A percentile compares a stretch with the other conserved stretches of the same genome.
Conservation (phyloP, 2,888 invertebrate species). For the Cacoxenus indagator region DNA sequence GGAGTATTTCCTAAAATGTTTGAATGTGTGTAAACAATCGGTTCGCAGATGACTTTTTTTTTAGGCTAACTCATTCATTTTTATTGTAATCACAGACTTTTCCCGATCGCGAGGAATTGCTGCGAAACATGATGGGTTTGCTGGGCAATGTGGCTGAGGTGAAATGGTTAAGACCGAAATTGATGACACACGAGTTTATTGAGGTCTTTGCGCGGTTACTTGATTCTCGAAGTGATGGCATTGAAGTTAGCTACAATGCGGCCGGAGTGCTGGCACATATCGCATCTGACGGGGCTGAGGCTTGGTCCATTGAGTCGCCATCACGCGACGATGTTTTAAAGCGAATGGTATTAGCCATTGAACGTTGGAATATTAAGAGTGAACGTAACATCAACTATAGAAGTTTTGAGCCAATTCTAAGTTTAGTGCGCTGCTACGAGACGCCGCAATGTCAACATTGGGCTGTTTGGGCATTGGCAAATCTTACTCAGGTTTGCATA, state of each 20-base stretch:
- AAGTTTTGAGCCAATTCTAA: slow-evolving; percentile 93
- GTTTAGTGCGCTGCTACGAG: slow-evolving; percentile 84
- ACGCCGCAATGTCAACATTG: slow-evolving; percentile 95
- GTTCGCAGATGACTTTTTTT: neutral
- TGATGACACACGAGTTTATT: slow-evolving; percentile 89
- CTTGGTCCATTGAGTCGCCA: slow-evolving; percentile 85
- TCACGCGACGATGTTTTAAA: slow-evolving; percentile 79
- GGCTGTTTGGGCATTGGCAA: slow-evolving; percentile 98
- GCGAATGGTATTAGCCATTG: slow-evolving; percentile 85
- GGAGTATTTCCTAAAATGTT: slow-evolving; percentile 89
- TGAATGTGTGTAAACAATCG: slow-evolving; percentile 79
- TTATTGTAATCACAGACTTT: slow-evolving; percentile 76
- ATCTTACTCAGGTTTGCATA: slow-evolving; percentile 79
- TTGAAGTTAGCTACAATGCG: slow-evolving; percentile 97
- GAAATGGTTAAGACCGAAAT: slow-evolving; percentile 80
- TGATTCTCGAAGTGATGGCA: slow-evolving; percentile 89
- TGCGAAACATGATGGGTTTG: slow-evolving; percentile 98
- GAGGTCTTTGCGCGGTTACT: slow-evolving; percentile 88
- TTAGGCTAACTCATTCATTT: neutral
- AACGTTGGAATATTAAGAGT: slow-evolving; percentile 88
- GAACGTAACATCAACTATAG: slow-evolving; percentile 97
- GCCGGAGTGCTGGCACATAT: slow-evolving; percentile 96
- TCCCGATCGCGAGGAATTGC: slow-evolving; percentile 88
- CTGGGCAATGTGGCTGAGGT: slow-evolving; percentile 98
- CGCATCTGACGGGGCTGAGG: slow-evolving; percentile 88